Evolutionary conservation across 2,797 vertebrate genomes (phyloP).

Genomic region (Bufotes viridis): DNA sequence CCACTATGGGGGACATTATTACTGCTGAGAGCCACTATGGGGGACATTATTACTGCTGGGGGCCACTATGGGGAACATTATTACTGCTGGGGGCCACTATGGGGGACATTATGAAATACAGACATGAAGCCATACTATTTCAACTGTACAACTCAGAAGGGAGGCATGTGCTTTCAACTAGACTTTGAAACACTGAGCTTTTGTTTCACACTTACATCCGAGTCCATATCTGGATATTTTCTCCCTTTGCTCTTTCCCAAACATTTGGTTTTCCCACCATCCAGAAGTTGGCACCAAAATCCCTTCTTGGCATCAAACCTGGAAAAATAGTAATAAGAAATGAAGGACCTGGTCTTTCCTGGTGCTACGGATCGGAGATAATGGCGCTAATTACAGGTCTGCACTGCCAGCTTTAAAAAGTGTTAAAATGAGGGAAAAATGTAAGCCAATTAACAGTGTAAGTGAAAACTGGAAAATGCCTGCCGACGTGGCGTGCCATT

Average conservation of each 20-base stretch:
- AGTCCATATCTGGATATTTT: constrained; percentile 95
- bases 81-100: too few relatives aligned
- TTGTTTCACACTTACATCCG: constrained; percentile 80
- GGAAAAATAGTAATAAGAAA: constrained; percentile 48
- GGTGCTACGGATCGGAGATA: background rate
- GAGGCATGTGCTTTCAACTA: too few relatives aligned
- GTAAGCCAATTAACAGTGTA: background rate
- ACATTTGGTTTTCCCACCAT: constrained; percentile 97
- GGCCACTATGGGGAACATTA: too few relatives aligned
- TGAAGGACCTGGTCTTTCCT: background rate
- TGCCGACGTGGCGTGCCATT: background rate
- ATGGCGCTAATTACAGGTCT: constrained; percentile 13
- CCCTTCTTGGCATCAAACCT: constrained; percentile 99
- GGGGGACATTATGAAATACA: too few relatives aligned
- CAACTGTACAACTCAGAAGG: background rate
- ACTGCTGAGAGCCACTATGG: too few relatives aligned
- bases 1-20: too few relatives aligned
- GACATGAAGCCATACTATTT: background rate
- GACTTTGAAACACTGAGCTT: background rate
- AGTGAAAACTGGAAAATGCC: background rate
- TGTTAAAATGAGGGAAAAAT: background rate
- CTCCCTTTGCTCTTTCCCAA: constrained; percentile 98
- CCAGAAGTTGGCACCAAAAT: constrained; percentile 98
- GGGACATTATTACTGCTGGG: too few relatives aligned
- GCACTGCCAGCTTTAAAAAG: constrained; percentile 12